phyloP scores from a whole-genome alignment of 2,888 invertebrate genomes.

The Drosophila leonis region DNA sequence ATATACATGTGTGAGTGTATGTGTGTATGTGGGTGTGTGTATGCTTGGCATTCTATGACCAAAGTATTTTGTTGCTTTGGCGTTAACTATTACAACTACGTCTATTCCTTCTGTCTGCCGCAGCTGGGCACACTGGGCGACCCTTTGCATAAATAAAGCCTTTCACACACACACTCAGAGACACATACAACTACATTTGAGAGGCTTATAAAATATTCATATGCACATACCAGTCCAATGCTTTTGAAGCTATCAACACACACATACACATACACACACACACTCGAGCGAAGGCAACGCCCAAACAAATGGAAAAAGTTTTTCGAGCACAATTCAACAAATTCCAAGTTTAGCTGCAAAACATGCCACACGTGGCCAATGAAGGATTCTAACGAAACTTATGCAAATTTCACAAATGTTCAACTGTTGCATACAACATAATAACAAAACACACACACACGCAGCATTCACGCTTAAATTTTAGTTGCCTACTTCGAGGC shows the following conservation, averaged over 20 bases:
- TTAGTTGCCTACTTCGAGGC: slow-evolving; percentile 50
- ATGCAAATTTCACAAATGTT: slow-evolving; percentile 74
- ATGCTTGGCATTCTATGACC: slow-evolving; percentile 25
- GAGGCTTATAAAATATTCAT: slow-evolving; percentile 78
- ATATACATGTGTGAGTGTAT: neutral
- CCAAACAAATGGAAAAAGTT: slow-evolving; percentile 69
- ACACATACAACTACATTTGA: slow-evolving; percentile 27
- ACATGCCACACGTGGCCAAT: slow-evolving; percentile 21
- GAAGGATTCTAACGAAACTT: slow-evolving; percentile 58
- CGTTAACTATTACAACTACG: slow-evolving; percentile 65
- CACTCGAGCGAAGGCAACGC: slow-evolving; percentile 25
- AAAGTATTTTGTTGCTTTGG: slow-evolving; percentile 49
- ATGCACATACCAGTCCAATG: slow-evolving; percentile 65
- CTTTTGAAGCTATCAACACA: slow-evolving; percentile 68
- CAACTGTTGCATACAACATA: slow-evolving; percentile 66
- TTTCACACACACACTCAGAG: slow-evolving; percentile 5
- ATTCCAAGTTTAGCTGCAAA: slow-evolving; percentile 59
- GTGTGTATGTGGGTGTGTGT: slow-evolving; percentile 5
- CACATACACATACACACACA: slow-evolving; percentile 33
- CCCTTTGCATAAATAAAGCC: slow-evolving; percentile 44
- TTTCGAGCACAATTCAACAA: slow-evolving; percentile 61
- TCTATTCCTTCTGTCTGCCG: slow-evolving; percentile 49
- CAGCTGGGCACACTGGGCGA: slow-evolving; percentile 21
- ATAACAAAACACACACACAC: neutral
- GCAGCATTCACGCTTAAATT: slow-evolving; percentile 7